Conservation (phyloP, 2,797 vertebrate species). For the Oophaga sylvatica region DNA sequence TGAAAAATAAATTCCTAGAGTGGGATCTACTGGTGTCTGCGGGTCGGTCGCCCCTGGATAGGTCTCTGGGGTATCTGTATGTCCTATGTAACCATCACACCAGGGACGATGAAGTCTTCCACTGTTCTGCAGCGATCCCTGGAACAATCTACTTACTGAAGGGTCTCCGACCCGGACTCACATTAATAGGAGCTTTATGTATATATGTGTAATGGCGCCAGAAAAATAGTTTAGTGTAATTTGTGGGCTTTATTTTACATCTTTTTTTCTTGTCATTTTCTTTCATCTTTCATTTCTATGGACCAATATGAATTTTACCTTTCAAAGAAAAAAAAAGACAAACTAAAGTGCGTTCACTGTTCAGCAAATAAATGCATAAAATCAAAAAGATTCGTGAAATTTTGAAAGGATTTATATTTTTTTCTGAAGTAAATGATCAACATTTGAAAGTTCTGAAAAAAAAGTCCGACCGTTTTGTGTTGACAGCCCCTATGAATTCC, state of each 20-base stretch:
- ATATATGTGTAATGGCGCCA: neutral
- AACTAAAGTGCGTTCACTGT: neutral
- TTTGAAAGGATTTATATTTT: neutral
- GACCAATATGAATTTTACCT: neutral
- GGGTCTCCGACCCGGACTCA: neutral
- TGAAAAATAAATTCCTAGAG: constrained; percentile 1
- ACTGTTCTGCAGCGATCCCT: neutral
- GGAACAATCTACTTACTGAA: constrained; percentile 17
- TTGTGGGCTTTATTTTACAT: constrained; percentile 4
- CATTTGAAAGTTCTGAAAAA: neutral
- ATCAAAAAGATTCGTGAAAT: neutral
- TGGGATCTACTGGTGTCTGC: neutral
- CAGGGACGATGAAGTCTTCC: constrained; percentile 10
- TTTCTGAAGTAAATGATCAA: neutral
- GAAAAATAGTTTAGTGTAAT: constrained; percentile 6
- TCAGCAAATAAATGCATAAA: neutral
- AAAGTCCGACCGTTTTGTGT: neutral
- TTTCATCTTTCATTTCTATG: neutral
- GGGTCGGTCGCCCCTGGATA: neutral
- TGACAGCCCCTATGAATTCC: neutral
- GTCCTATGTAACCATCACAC: neutral
- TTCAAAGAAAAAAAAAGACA: neutral
- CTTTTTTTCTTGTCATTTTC: neutral
- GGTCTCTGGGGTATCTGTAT: neutral
- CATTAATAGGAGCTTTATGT: constrained; percentile 15